phyloP scores from a whole-genome alignment of 92 coral and sea anemone genomes.

The Ricordea florida region DNA sequence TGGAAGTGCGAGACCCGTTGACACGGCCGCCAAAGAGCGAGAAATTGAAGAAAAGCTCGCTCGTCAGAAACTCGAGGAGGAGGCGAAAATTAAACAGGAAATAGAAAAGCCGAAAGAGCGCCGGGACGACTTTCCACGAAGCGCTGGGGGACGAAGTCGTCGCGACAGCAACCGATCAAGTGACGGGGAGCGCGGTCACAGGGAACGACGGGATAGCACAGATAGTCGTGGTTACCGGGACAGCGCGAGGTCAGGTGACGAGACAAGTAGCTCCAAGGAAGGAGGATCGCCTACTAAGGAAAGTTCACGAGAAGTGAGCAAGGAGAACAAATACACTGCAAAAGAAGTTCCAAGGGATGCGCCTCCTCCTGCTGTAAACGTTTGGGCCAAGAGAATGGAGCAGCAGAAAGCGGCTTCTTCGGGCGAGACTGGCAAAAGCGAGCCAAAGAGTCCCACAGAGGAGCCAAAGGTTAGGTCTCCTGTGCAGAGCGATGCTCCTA shows the following conservation, averaged over 20 bases:
- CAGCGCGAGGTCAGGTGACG: slow-evolving; percentile 74
- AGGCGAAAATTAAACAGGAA: slow-evolving; percentile 64
- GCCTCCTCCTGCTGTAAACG: slow-evolving; percentile 76
- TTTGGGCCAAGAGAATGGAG: slow-evolving; percentile 82
- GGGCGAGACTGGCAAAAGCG: not conserved
- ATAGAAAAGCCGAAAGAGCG: slow-evolving; percentile 31
- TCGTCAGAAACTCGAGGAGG: slow-evolving; percentile 77
- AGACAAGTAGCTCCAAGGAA: slow-evolving; percentile 31
- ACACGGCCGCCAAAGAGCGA: slow-evolving; percentile 92
- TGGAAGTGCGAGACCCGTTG: slow-evolving; percentile 97
- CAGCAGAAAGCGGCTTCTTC: slow-evolving; percentile 67
- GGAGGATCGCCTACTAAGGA: slow-evolving; percentile 8
- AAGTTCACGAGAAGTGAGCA: slow-evolving; percentile 23
- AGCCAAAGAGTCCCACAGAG: slow-evolving; percentile 27
- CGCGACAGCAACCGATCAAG: slow-evolving; percentile 79
- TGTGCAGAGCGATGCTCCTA: slow-evolving; percentile 20
- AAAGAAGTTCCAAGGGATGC: slow-evolving; percentile 58
- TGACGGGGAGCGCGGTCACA: slow-evolving; percentile 59
- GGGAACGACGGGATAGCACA: slow-evolving; percentile 58
- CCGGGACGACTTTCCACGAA: slow-evolving; percentile 63
- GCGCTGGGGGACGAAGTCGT: slow-evolving; percentile 47
- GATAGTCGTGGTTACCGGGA: slow-evolving; percentile 56
- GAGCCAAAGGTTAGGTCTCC: slow-evolving; percentile 10
- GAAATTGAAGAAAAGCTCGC: slow-evolving; percentile 93
- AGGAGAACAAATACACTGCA: not conserved